Conservation (phyloP, 2,113 vertebrate genomes). For the Maccullochella peelii region DNA sequence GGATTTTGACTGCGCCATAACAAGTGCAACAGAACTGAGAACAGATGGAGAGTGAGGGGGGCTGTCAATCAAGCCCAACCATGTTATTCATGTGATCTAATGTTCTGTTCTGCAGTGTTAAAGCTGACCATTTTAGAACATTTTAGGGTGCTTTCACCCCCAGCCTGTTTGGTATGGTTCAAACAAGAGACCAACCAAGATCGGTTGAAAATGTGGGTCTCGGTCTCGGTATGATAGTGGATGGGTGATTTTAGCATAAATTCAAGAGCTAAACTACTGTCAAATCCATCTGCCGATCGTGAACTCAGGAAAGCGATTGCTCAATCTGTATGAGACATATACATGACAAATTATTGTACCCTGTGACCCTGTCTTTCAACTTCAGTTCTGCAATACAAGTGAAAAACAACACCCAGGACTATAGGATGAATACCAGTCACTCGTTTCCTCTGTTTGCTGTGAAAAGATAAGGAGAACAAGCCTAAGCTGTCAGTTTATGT, state of each 20-base stretch:
- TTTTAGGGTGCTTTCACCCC: too few species aligned
- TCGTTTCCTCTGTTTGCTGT: slow-evolving; percentile 32
- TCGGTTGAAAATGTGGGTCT: too few species aligned
- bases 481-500: neutral
- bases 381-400: slow-evolving; percentile 13
- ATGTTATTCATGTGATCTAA: neutral
- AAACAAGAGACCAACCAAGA: too few species aligned
- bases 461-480: slow-evolving; percentile 1
- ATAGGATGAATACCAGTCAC: neutral
- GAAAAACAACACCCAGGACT: slow-evolving; percentile 32
- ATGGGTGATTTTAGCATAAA: too few species aligned
- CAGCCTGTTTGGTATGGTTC: too few species aligned
- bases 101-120: neutral
- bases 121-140: neutral
- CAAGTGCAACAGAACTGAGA: neutral
- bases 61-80: neutral
- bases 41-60: neutral
- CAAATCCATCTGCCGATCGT: too few species aligned
- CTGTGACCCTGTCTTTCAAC: neutral
- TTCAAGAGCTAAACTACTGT: too few species aligned
- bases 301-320: too few species aligned
- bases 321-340: neutral
- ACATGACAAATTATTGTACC: neutral
- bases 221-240: too few species aligned
- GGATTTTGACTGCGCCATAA: too few species aligned